Percentiles rank a stretch among this genome's conserved stretches.
Evolutionary conservation across 2,888 invertebrate species (phyloP).

Genomic region (Perithous albicinctus): DNA sequence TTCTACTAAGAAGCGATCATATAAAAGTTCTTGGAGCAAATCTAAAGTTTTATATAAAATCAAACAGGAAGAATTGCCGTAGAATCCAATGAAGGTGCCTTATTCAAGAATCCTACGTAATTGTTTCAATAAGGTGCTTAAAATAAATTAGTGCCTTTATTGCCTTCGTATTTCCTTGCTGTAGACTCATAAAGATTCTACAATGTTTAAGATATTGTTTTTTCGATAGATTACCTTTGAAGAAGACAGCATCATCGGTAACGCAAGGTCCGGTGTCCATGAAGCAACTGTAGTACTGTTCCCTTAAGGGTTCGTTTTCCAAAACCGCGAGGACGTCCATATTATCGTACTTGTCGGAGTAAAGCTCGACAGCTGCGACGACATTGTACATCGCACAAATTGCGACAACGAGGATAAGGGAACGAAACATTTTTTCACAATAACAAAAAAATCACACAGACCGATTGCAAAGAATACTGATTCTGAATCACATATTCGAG

Average conservation of each 20-base stretch:
- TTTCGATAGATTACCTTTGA: conserved; percentile 73
- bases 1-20: too few species aligned
- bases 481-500: conserved; percentile 52
- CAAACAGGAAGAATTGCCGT: too few species aligned
- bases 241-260: conserved; percentile 73
- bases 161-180: too few species aligned
- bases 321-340: conserved; percentile 78
- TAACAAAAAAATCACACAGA: background rate
- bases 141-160: too few species aligned
- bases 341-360: conserved; percentile 77
- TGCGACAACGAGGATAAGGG: conserved; percentile 4
- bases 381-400: background rate
- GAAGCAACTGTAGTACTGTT: conserved; percentile 78
- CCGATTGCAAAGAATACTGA: conserved; percentile 13
- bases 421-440: conserved; percentile 64
- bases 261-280: conserved; percentile 73
- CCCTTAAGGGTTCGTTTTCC: conserved; percentile 73
- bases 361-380: conserved; percentile 69
- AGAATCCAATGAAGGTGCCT: too few species aligned
- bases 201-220: too few species aligned
- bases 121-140: too few species aligned
- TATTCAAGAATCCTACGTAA: too few species aligned
- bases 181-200: too few species aligned
- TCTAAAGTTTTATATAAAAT: too few species aligned
- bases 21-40: too few species aligned